Evolutionary conservation across 2,888 invertebrate genomes (phyloP).

Genomic region (Nasonovia ribisnigri): DNA sequence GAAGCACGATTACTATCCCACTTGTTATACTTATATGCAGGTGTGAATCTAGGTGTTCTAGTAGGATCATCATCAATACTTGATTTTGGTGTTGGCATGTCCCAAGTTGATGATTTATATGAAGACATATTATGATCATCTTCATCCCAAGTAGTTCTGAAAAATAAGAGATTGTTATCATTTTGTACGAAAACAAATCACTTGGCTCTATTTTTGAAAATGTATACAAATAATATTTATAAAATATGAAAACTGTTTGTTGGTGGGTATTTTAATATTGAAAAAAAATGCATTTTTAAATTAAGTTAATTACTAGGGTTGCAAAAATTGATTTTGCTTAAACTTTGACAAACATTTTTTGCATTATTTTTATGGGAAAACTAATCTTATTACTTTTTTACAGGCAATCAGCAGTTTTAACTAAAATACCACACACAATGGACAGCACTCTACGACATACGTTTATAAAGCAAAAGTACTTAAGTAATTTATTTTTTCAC

Average conservation of each 20-base stretch:
- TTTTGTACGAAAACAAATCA: neutral
- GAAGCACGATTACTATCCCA: slow-evolving; percentile 81
- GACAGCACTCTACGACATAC: no score
- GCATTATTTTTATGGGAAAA: neutral
- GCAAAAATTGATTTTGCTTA: neutral
- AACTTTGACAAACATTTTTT: neutral
- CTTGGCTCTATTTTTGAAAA: neutral
- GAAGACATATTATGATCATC: slow-evolving; percentile 76
- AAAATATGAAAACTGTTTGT: neutral
- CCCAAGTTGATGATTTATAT: slow-evolving; percentile 85
- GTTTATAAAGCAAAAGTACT: no score
- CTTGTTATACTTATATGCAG: slow-evolving; percentile 85
- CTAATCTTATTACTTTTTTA: neutral
- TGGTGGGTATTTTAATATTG: neutral
- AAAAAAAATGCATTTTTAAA: neutral
- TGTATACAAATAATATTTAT: neutral
- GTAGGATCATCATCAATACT: slow-evolving; percentile 70
- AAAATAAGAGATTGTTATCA: neutral
- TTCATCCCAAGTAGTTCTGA: slow-evolving; percentile 80
- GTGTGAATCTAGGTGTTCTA: slow-evolving; percentile 86
- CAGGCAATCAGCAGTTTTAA: neutral
- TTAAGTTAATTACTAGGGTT: neutral
- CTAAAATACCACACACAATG: no score
- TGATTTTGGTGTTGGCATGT: slow-evolving; percentile 85
- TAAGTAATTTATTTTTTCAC: neutral